These are phyloP conservation scores for Cancer borealis DNA, from an alignment of 2,888 invertebrate species.

Conservation along the genomic window DNA sequence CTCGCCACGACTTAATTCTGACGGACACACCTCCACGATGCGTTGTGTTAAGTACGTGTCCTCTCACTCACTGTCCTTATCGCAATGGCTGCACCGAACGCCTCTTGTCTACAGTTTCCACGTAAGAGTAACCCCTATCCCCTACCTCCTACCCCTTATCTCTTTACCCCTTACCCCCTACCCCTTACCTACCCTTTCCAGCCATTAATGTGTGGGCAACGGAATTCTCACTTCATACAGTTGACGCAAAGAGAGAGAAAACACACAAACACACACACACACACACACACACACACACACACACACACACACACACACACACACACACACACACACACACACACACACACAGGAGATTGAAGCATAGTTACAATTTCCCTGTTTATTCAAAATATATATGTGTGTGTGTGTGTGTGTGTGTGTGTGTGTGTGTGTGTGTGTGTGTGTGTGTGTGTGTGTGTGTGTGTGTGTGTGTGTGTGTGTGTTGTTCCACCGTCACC, in stretches of 20 bases:
- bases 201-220: too few species aligned
- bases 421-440: neutral
- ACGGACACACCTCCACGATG: neutral
- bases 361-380: neutral
- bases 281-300: neutral
- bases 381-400: slow-evolving; percentile 33
- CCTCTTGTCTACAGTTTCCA: neutral
- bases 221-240: neutral
- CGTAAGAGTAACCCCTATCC: neutral
- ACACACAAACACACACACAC: neutral
- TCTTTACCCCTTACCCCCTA: neutral
- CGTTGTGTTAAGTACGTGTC: neutral
- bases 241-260: neutral
- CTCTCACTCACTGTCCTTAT: slow-evolving; percentile 24
- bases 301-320: neutral
- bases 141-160: neutral
- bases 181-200: neutral
- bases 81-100: neutral
- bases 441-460: neutral
- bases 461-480: too few species aligned
- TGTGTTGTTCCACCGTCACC: neutral
- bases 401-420: neutral
- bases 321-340: neutral
- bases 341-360: neutral
- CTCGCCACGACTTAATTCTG: neutral